These are phyloP conservation scores for Cinara cedri DNA, from an alignment of 2,888 invertebrate species.

Conservation along the genomic window DNA sequence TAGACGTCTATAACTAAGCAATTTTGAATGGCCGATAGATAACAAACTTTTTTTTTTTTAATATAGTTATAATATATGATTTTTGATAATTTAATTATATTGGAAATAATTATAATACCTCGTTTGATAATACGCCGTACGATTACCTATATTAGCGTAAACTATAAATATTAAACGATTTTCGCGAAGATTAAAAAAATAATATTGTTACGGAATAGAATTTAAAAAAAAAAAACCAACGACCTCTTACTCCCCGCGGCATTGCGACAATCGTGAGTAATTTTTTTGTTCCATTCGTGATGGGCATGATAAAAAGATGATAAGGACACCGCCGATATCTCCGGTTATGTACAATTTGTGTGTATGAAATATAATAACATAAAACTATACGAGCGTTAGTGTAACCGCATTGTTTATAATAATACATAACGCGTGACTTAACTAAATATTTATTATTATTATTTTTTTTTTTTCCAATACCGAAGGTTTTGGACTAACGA, in stretches of 20 bases:
- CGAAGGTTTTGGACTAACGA: too few relatives aligned
- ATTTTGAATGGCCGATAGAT: too few relatives aligned
- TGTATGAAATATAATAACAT: neutral
- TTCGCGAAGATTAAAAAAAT: too few relatives aligned
- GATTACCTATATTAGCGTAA: neutral
- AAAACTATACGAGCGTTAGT: neutral
- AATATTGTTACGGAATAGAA: too few relatives aligned
- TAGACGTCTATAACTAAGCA: neutral
- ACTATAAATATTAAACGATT: neutral
- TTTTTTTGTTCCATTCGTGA: constrained; percentile 20
- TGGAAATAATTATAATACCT: too few relatives aligned
- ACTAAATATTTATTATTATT: neutral
- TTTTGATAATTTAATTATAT: too few relatives aligned
- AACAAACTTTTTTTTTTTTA: too few relatives aligned
- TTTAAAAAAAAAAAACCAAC: too few relatives aligned
- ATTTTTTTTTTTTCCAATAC: too few relatives aligned
- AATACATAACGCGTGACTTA: neutral
- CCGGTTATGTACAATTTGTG: neutral
- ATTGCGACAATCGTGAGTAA: constrained; percentile 15
- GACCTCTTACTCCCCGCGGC: too few relatives aligned
- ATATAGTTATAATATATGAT: constrained; percentile 1
- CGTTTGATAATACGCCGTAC: too few relatives aligned
- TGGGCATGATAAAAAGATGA: constrained; percentile 28
- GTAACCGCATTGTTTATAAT: neutral
- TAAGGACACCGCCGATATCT: neutral